Evolutionary conservation across 2,113 vertebrate genomes (phyloP).

Genomic region (Salvelinus fontinalis): DNA sequence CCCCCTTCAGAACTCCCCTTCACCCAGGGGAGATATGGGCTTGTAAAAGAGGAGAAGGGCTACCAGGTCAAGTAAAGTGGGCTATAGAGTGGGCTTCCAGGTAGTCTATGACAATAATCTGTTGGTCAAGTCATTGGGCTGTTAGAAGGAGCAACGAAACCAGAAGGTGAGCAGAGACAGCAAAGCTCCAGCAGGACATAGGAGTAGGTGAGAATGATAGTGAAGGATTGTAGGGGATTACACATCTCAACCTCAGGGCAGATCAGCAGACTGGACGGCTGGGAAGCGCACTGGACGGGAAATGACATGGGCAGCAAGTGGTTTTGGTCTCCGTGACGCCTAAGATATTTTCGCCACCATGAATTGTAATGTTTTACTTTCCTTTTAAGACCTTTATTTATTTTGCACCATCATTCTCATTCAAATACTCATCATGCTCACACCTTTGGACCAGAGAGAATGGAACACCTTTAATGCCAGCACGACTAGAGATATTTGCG

Average conservation of each 20-base stretch:
- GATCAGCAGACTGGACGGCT: not conserved
- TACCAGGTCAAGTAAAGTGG: too few species aligned
- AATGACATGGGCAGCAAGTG: not conserved
- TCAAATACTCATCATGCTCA: not conserved
- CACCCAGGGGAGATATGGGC: not conserved
- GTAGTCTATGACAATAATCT: constrained; percentile 23
- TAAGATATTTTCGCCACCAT: too few species aligned
- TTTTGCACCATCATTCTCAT: not conserved
- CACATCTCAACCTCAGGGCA: not conserved
- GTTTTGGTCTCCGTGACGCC: not conserved
- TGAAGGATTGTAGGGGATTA: not conserved
- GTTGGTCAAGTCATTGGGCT: constrained; percentile 6
- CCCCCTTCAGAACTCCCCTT: not conserved
- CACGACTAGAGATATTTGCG: not conserved
- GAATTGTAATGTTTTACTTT: too few species aligned
- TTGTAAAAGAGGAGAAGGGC: not conserved
- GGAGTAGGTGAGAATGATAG: not conserved
- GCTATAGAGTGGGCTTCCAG: too few species aligned
- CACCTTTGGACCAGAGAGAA: not conserved
- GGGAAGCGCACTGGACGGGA: too few species aligned
- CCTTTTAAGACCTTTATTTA: too few species aligned
- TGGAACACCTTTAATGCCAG: not conserved
- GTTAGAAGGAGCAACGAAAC: constrained; percentile 15
- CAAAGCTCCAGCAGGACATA: constrained; percentile 8
- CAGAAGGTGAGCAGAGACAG: not conserved